Evolutionary conservation across 2,113 vertebrate genomes (phyloP), one percentile per base, ranked within the genome.

Genomic region (Cromileptes altivelis): DNA sequence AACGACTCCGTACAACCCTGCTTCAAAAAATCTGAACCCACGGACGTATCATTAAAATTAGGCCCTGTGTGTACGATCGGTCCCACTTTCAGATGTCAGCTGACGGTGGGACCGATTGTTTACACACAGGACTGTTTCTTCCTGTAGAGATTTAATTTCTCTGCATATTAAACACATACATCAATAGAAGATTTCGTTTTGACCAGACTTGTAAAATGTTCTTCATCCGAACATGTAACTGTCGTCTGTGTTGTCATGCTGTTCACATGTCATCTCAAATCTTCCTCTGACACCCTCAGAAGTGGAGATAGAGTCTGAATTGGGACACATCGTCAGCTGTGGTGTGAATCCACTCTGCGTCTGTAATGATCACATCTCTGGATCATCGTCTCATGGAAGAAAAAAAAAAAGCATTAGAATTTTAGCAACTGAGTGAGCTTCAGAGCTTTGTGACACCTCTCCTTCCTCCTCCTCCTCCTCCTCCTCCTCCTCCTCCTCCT

Each of bases 371-470:
- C 63, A 74, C 19, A 50, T 81, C 55, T 80, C 27, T 75, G 72
- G 57, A 63, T 75, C 33, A 33, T 75, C 47, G 8, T 18, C 21
- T 70, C 2, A 5, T 55, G 78, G 21, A 1, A 0, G 4, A 0
- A 17, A 23, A 14, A 0, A 25, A 19, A 27, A 56, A 47, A 15
- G 49, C 67, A 19, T 17, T 15, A 33, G 57, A 23, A 57, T 60
- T 60, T 68, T 50, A 33, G 67, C 12, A 4, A n/a, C 4, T 19
- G 50, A 57, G 21, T 27, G 58, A 83, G 75, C 78, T 63, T 77
- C 61, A 65, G 37, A 81, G 82, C 72, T 57, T 56, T 82, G 64
- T 75, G 64, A 81, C 85, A 64, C 64, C 55, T 61, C 72, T 55
- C 30, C 53, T 60, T 49, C 58, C 60, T 52, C 23, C 10, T 14